These are phyloP conservation scores for Leontopithecus rosalia DNA, from an alignment of 2,797 vertebrate species.

Conservation along the genomic window DNA sequence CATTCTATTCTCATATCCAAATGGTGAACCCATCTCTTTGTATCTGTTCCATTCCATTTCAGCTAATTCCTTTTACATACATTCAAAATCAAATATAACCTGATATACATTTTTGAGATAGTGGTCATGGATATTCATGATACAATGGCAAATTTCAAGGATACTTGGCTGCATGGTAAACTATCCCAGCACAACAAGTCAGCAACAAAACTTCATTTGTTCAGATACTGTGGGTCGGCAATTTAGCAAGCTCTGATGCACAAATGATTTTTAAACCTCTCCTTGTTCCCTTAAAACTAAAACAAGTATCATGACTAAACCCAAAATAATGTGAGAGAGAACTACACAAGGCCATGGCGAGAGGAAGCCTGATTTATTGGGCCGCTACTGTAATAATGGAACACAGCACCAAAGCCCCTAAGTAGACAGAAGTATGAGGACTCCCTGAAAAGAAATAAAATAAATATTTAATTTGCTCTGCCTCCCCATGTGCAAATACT, in stretches of 20 bases:
- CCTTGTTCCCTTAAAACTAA: not conserved
- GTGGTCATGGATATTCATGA: not conserved
- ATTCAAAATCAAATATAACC: not conserved
- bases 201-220: not conserved
- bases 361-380: not conserved
- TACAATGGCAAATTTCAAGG: not conserved
- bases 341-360: not conserved
- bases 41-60: not conserved
- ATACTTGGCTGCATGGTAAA: not conserved
- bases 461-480: conserved; percentile 55
- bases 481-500: not conserved
- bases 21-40: not conserved
- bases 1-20: not conserved
- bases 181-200: not conserved
- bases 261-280: not conserved
- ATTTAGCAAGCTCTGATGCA: not conserved
- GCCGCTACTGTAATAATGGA: not conserved
- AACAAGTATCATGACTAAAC: not conserved
- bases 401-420: not conserved
- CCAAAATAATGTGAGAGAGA: not conserved
- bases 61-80: not conserved
- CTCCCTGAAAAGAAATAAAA: conserved; percentile 38
- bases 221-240: not conserved
- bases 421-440: not conserved
- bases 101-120: not conserved